Evolutionary conservation across 2,797 vertebrate genomes (phyloP), one percentile per base, ranked within the genome.

Genomic region (Myotis findleyi): DNA sequence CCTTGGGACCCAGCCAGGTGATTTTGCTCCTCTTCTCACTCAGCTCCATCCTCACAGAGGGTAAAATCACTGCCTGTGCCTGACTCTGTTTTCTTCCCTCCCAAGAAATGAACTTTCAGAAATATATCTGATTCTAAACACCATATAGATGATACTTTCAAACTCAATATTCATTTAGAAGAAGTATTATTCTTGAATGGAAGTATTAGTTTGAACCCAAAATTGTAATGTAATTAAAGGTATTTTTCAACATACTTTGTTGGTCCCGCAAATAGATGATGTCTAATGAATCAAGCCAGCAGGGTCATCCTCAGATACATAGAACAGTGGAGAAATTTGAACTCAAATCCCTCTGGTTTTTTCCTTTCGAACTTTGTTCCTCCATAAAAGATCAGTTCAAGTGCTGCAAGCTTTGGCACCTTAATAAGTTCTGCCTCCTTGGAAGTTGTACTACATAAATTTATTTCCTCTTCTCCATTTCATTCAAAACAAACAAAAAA

Each of bases 401-500:
- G 53, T 2, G 5, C 12, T 82, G 21, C 51, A 73, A 80, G 5
- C 3, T 88, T 83, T 68, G 49, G 41, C 17, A 11, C 2, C 51
- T 95, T n/a, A n/a, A 4, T 77, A 27, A 68, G n/a, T 18, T 89
- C 82, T 79, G 11, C n/a, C 36, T 76, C 66, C 41, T 62, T 59
- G 47, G 41, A 36, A 38, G 18, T 36, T 87, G 30, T 18, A 83
- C 14, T 76, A 27, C 14, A 55, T 59, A 57, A 53, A 82, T 38
- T 75, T 53, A 90, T 83, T 92, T 90, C 87, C 47, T 83, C 53
- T 68, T 92, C 38, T 93, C 9, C 7, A 69, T 83, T 89, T 75
- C 25, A 38, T 36, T 89, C 62, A 55, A 93, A 93, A 88, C 38
- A 68, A 89, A 71, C n/a, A 87, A 90, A 87, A 91, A 68, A 33